Percentiles rank a stretch among this genome's conserved stretches.
Conservation (phyloP, 2,113 vertebrate species). For the Pica pica region DNA sequence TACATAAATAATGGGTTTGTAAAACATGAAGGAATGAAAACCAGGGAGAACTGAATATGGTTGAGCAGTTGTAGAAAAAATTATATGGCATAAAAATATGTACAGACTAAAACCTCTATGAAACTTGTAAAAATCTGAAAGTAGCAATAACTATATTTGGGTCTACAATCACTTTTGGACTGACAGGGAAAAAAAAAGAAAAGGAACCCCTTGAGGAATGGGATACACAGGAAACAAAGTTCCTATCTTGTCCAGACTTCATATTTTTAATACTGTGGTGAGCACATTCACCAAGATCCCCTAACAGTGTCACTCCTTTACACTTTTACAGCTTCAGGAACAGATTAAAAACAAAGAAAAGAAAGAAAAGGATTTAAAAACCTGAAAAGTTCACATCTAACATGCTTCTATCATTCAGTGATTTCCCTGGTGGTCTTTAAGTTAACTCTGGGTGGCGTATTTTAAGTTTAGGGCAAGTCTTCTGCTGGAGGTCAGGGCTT, state of each 20-base stretch:
- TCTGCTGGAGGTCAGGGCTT: conserved; percentile 52
- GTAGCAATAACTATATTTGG: neutral
- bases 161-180: neutral
- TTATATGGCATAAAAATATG: neutral
- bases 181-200: neutral
- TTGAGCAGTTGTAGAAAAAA: neutral
- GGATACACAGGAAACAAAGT: neutral
- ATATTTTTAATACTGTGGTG: neutral
- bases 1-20: neutral
- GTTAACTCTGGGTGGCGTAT: conserved; percentile 28
- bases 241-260: neutral
- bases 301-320: neutral
- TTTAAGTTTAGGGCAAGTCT: conserved; percentile 34
- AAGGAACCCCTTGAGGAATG: neutral
- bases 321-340: neutral
- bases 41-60: neutral
- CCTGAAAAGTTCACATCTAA: neutral
- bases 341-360: neutral
- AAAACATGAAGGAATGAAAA: neutral
- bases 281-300: neutral
- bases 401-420: neutral
- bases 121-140: neutral
- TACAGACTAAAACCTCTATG: neutral
- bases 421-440: conserved; percentile 41
- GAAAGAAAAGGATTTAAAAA: neutral